Base-by-base conservation (phyloP, 2,888 invertebrate genomes). In the Hypomecis punctinalis region DNA sequence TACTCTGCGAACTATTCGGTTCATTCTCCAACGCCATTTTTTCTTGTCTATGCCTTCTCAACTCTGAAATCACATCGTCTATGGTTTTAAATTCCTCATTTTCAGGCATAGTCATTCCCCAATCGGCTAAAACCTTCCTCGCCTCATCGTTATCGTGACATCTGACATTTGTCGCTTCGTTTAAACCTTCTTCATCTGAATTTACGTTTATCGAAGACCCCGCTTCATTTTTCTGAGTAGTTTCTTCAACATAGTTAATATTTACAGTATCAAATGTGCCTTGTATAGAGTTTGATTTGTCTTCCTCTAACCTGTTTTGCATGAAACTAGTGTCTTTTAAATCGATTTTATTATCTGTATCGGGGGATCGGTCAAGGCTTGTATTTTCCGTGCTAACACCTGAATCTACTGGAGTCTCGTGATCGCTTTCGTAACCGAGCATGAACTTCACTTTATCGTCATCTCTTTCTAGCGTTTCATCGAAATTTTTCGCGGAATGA, bases 361-460 rank as follows among this genome's bases (percentile, higher is more conserved):
- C 95, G 0, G 95, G 95, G 8, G 95, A 94, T 76, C 95, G 86
- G 81, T 95, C 95, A 77, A 96, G 84, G 75, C 96, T 96, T 39
- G 96, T 96, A 70, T 95, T 96, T 81, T 96, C 96, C 35, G 96
- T 96, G 77, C 96, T 95, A 55, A 96, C 95, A 0, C 96, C 96
- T 0, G 96, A 96, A 80, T 96, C 96, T 0, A 74, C 90, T 0
- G 92, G 88, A 43, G 91, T 91, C 68, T 91, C 90, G 65, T 91
- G 91, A 8, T 93, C 93, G 63, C 93, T 93, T 43, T 93, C 93
- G 45, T 93, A 92, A 4, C 93, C 93, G 53, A 93, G 76, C 85
- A 91, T 89, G 70, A 93, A 93, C 70, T 90, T 91, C 11, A 93
- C 90, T 69, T 84, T 84, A 23, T 88, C 89, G 1, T 87, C 86